Evolutionary conservation across 2,113 vertebrate species (phyloP).

Genomic region (Mormoops blainvillei): DNA sequence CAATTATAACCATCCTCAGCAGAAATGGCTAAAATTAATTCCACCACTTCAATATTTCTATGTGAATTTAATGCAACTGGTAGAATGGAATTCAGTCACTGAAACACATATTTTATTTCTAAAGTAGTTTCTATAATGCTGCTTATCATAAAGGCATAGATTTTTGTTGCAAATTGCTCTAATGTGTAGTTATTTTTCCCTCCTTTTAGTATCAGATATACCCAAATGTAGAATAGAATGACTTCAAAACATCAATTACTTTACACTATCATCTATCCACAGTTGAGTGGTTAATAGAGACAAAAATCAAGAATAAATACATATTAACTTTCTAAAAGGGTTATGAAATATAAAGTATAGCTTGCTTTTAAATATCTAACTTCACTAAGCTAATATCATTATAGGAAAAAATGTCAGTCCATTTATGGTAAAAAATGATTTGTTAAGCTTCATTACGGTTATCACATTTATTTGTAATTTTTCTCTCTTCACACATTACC

Average conservation of each 20-base stretch:
- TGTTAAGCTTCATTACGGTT: constrained; percentile 8
- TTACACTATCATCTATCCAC: constrained; percentile 43
- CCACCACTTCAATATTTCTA: constrained; percentile 56
- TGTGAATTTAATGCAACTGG: constrained; percentile 35
- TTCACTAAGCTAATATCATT: background rate
- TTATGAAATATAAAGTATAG: background rate
- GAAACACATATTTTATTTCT: constrained; percentile 62
- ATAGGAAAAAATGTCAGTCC: background rate
- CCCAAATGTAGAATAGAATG: constrained; percentile 64
- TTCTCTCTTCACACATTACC: background rate
- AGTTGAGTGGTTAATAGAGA: constrained; percentile 58
- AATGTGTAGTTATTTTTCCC: constrained; percentile 28
- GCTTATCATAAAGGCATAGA: constrained; percentile 65
- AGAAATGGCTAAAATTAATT: constrained; percentile 71
- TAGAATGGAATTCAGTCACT: constrained; percentile 23
- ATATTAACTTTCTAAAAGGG: constrained; percentile 25
- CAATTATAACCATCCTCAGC: constrained; percentile 38
- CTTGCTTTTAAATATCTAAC: background rate
- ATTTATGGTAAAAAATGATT: background rate
- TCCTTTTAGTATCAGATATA: constrained; percentile 62
- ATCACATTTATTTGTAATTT: constrained; percentile 32
- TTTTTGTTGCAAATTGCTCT: background rate
- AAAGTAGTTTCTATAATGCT: constrained; percentile 65
- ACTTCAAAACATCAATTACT: constrained; percentile 47
- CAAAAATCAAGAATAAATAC: constrained; percentile 35